These are phyloP conservation scores for Gopherus flavomarginatus DNA, from an alignment of 2,113 vertebrate genomes.

Conservation along the genomic window DNA sequence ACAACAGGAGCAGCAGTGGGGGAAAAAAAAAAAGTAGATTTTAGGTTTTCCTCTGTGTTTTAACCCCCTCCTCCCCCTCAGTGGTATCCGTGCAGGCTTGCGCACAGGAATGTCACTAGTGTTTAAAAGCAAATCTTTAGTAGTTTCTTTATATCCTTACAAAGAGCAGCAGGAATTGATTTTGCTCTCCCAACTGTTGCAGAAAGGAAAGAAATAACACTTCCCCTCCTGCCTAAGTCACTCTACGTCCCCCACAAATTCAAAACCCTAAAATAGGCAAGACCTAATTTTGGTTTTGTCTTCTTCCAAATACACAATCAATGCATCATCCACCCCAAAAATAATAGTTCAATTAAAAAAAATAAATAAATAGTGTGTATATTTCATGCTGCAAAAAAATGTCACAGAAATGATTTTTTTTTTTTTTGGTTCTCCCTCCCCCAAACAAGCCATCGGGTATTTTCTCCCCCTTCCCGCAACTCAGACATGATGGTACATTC, in stretches of 20 bases:
- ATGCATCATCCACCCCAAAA: constrained; percentile 49
- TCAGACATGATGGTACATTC: constrained; percentile 65
- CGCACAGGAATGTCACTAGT: constrained; percentile 76
- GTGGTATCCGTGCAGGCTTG: background rate
- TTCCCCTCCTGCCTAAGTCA: background rate
- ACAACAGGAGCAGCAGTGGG: constrained; percentile 58
- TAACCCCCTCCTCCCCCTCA: background rate
- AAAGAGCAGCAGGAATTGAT: constrained; percentile 78
- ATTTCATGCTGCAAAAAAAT: constrained; percentile 84
- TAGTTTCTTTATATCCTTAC: constrained; percentile 72
- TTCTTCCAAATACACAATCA: constrained; percentile 27
- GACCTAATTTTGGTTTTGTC: constrained; percentile 23
- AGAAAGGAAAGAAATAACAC: constrained; percentile 3
- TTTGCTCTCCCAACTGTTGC: constrained; percentile 23
- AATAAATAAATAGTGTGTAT: constrained; percentile 85
- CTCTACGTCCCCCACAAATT: background rate
- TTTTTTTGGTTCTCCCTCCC: constrained; percentile 68
- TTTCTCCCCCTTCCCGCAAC: constrained; percentile 64
- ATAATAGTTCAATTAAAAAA: constrained; percentile 75
- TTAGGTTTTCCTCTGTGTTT: constrained; percentile 53
- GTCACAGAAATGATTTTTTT: constrained; percentile 69
- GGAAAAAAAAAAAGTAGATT: constrained; percentile 48
- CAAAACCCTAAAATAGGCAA: constrained; percentile 34
- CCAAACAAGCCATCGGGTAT: constrained; percentile 47
- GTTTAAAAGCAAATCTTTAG: constrained; percentile 70